These are phyloP conservation scores for Gonocerus acuteangulatus DNA, from an alignment of 2,888 invertebrate species.

Conservation along the genomic window DNA sequence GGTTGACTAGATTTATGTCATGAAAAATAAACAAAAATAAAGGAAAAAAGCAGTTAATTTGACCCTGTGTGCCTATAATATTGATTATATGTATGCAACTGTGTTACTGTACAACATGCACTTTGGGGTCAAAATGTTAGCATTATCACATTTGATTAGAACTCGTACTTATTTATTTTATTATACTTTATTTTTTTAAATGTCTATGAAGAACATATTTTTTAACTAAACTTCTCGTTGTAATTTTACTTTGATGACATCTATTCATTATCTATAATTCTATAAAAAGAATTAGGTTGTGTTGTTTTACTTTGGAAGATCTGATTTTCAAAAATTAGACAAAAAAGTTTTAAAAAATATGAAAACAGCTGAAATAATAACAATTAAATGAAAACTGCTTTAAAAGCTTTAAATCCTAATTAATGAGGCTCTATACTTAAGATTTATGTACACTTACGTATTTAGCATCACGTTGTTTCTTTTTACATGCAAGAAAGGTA, in stretches of 20 bases:
- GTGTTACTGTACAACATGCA: constrained; percentile 16
- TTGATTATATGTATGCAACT: constrained; percentile 6
- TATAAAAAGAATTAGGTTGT: neutral
- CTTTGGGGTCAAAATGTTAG: constrained; percentile 20
- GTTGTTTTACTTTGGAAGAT: constrained; percentile 6
- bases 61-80: constrained; percentile 21
- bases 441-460: constrained; percentile 10
- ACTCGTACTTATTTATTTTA: neutral
- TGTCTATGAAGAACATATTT: neutral
- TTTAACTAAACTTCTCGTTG: constrained; percentile 11
- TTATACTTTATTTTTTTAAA: no score
- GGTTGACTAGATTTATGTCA: constrained; percentile 11
- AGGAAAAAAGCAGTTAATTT: constrained; percentile 8
- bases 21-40: neutral
- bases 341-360: no score
- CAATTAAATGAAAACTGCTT: no score
- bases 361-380: no score
- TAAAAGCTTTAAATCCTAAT: no score
- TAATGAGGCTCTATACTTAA: no score
- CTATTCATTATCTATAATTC: neutral
- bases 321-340: constrained; percentile 8
- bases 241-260: constrained; percentile 1
- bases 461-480: constrained; percentile 6
- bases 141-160: constrained; percentile 13
- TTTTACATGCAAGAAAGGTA: constrained; percentile 24